Evolutionary conservation across 2,888 invertebrate genomes (phyloP), one percentile per base, ranked within the genome.

Genomic region (Tiliacea citrago): DNA sequence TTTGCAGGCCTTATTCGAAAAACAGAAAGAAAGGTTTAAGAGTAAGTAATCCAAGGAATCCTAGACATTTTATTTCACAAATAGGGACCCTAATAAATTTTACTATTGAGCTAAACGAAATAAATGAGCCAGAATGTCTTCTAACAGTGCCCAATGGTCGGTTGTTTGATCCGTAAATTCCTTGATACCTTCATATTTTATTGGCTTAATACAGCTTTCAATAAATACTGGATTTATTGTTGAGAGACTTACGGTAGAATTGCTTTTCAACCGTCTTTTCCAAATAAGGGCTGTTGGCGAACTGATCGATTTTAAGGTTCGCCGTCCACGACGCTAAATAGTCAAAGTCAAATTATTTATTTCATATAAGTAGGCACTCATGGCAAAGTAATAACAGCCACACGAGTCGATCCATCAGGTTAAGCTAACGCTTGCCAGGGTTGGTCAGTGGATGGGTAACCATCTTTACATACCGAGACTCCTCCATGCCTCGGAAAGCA

Each of bases 161-260:
- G 67, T 42, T 13, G 18, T 69, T 61, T 39, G 72, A 68, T 66
- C 68, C 49, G 66, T 75, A 83, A 86, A 84, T 73, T 76, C 61
- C 55, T n/a, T 16, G 58, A 74, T 72, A 71, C 80, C 77, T 78
- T 77, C 62, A 81, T 84, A 84, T 85, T 76, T 86, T 63, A 66
- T 75, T 70, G 61, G 75, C 65, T 84, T 86, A 75, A 53, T 81
- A 75, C 42, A 73, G 49, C 55, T 70, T 51, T 63, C 68, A 65
- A 58, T 80, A 86, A 77, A 83, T 77, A 77, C 55, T 55, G 4
- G 35, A 47, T 80, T 53, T 69, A 77, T 39, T 71, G 62, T 80
- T 70, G 47, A 51, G 65, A 73, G 63, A 71, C 63, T 69, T 77
- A 69, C 71, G 61, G 47, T 18, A 18, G 66, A 49, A 80, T 86